Percentiles rank a stretch among this genome's conserved stretches.
Conservation (phyloP, 2,113 vertebrate genomes). For the Muntiacus reevesi region DNA sequence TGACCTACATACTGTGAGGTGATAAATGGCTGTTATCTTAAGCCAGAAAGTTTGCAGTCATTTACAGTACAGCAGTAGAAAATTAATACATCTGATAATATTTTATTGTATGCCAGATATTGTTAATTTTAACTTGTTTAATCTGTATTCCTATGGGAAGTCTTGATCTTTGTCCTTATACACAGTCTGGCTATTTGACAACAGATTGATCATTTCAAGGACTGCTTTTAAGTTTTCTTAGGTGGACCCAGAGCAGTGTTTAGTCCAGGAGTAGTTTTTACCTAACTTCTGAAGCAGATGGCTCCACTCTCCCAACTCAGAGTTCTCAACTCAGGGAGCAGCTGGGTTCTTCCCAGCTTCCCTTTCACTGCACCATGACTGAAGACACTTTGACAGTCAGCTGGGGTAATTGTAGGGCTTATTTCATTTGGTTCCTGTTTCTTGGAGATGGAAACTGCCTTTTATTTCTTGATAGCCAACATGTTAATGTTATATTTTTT, state of each 20-base stretch:
- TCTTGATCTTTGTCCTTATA: not conserved
- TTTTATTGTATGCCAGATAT: not conserved
- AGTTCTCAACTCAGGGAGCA: not conserved
- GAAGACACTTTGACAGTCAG: not conserved
- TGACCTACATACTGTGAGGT: not conserved
- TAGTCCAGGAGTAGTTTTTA: not conserved
- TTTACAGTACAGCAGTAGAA: not conserved
- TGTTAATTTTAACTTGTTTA: not conserved
- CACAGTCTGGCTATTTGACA: not conserved
- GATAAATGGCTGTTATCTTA: not conserved
- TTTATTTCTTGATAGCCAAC: not conserved
- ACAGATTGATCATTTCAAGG: not conserved
- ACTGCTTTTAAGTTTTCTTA: conserved; percentile 20
- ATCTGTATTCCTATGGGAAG: not conserved
- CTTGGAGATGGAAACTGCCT: not conserved
- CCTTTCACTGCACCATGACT: not conserved
- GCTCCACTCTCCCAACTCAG: not conserved
- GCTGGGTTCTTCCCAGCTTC: not conserved
- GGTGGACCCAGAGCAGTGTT: not conserved
- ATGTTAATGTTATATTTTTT: not conserved
- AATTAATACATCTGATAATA: not conserved
- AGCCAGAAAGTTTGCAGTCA: not conserved
- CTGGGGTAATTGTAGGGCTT: not conserved
- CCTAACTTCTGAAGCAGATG: not conserved
- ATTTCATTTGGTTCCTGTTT: not conserved